Conservation (phyloP, 2,888 invertebrate species). For the Villa cingulata region DNA sequence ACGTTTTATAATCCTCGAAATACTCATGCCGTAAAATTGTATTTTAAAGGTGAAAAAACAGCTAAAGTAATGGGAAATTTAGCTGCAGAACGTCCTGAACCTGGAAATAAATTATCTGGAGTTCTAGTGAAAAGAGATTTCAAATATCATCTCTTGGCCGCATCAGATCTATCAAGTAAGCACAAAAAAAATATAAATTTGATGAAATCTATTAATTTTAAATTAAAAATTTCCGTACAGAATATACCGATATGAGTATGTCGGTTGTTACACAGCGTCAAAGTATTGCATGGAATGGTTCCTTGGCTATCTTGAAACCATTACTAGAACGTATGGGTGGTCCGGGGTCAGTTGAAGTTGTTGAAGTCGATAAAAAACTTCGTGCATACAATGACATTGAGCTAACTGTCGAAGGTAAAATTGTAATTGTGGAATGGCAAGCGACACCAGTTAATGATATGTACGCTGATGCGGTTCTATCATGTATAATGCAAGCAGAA, state of each 20-base stretch:
- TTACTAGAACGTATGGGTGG: conserved; percentile 66
- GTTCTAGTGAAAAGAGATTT: conserved; percentile 94
- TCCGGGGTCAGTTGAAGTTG: conserved; percentile 47
- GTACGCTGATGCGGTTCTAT: conserved; percentile 92
- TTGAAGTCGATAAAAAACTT: conserved; percentile 58
- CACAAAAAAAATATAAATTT: not conserved
- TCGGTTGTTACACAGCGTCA: conserved; percentile 86
- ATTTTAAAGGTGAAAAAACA: conserved; percentile 95
- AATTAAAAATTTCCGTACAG: conserved; percentile 9
- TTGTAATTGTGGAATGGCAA: conserved; percentile 86
- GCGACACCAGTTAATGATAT: conserved; percentile 94
- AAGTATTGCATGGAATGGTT: conserved; percentile 64
- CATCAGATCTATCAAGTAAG: conserved; percentile 61
- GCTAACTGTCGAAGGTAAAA: conserved; percentile 63
- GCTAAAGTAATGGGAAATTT: conserved; percentile 95
- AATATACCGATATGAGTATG: conserved; percentile 92
- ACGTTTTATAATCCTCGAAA: conserved; percentile 92
- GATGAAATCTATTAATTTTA: not conserved
- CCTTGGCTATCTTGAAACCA: conserved; percentile 55
- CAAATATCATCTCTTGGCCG: conserved; percentile 88
- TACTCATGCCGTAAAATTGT: conserved; percentile 81
- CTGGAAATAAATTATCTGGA: conserved; percentile 72
- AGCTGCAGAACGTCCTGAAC: conserved; percentile 67
- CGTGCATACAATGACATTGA: conserved; percentile 73
- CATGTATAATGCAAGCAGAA: conserved; percentile 75